Evolutionary conservation across 2,797 vertebrate species (phyloP), one percentile per base, ranked within the genome.

Genomic region (Taeniopygia guttata): DNA sequence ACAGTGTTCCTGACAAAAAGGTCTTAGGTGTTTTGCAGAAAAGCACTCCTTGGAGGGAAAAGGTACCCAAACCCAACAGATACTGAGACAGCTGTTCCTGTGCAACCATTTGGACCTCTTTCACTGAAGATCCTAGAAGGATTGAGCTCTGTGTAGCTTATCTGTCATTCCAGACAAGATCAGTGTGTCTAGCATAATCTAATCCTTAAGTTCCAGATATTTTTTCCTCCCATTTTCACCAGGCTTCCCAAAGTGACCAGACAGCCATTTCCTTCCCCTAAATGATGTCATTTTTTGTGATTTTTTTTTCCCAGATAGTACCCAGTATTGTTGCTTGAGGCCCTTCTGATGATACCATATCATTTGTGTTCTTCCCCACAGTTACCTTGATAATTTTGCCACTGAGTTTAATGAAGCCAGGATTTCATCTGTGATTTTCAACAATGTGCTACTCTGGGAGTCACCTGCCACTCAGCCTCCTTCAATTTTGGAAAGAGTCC

Each of bases 401-500:
- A 51, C 36, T 30, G 58, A 83, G 13, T 67, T 86, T 83, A 76
- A 55, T 3, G 27, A 74, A 94, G 48, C 42, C 59, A 81, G 42
- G 40, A 86, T 94, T 94, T 92, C 51, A 84, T 25, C 42, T 78
- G 30, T 93, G 67, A 82, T 59, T 94, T 93, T 85, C 43, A 90
- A 6, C 9, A 30, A 10, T 5, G 2, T 58, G 21, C 51, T 64
- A 2, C 45, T 92, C 56, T 38, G 62, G 68, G 62, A 84, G 64
- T 80, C 87, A 58, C 60, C 45, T 66, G 48, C 79, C 70, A 51
- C 12, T 84, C 59, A 43, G 32, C 29, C 32, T 91, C n/a, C 62
- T 91, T 86, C 83, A 59, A 21, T 54, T 90, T 26, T 82, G 63
- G 43, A 70, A 73, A 72, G 64, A 69, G 45, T 84, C 34, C 36